These are phyloP conservation scores for Sebastes minor DNA, from an alignment of 2,797 vertebrate genomes.

Conservation along the genomic window DNA sequence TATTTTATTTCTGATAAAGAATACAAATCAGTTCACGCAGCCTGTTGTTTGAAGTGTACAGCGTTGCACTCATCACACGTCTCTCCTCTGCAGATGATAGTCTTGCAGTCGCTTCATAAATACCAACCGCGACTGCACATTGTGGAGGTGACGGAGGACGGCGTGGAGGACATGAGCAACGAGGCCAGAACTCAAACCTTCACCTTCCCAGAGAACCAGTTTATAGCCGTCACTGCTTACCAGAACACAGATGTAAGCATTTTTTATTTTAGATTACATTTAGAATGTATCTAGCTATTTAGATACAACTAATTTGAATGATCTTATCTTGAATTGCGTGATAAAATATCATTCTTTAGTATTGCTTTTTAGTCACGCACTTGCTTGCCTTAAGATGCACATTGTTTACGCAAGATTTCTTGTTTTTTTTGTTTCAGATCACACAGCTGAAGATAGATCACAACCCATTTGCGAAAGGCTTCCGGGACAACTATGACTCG, in stretches of 20 bases:
- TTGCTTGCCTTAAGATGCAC: neutral
- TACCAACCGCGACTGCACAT: constrained; percentile 97
- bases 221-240: constrained; percentile 97
- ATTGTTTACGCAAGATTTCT: neutral
- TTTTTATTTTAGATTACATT: neutral
- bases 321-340: no score
- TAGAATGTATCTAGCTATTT: neutral
- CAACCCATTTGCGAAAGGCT: constrained; percentile 99
- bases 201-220: constrained; percentile 97
- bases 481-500: constrained; percentile 99
- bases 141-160: constrained; percentile 96
- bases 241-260: constrained; percentile 96
- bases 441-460: constrained; percentile 99
- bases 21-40: no score
- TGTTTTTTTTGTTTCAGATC: constrained; percentile 84
- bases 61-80: neutral
- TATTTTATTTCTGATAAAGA: neutral
- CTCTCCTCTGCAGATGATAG: constrained; percentile 89
- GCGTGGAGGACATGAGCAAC: constrained; percentile 94
- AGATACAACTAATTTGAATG: neutral
- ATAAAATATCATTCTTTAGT: neutral
- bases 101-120: constrained; percentile 97
- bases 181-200: constrained; percentile 96
- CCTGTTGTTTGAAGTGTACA: neutral
- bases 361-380: neutral